These are phyloP conservation scores for Cheirogaleus major DNA, from an alignment of 2,797 vertebrate genomes.

Conservation along the genomic window DNA sequence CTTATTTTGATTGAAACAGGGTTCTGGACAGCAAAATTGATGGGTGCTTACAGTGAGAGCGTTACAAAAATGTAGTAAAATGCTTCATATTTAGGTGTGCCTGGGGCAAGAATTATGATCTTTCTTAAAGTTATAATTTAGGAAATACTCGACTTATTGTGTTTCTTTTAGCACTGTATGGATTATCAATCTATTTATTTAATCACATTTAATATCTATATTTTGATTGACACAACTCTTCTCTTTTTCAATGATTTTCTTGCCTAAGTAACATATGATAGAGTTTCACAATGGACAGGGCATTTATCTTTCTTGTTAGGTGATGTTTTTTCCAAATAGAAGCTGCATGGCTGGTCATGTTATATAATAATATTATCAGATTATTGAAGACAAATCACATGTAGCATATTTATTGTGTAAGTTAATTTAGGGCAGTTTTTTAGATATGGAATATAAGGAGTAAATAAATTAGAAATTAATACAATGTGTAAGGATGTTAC, in stretches of 20 bases:
- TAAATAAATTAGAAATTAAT: slow-evolving; percentile 19
- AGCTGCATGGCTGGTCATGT: background rate
- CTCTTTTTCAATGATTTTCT: slow-evolving; percentile 40
- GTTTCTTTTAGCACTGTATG: background rate
- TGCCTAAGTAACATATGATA: background rate
- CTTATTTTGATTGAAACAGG: slow-evolving; percentile 62
- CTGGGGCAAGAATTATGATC: slow-evolving; percentile 30
- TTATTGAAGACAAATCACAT: background rate
- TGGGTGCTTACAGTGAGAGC: slow-evolving; percentile 13
- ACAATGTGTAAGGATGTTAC: background rate
- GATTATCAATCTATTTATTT: slow-evolving; percentile 44
- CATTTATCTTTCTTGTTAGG: slow-evolving; percentile 52
- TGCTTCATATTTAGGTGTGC: background rate
- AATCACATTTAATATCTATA: slow-evolving; percentile 9
- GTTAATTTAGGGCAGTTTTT: background rate
- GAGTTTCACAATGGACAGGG: slow-evolving; percentile 16
- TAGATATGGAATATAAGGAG: background rate
- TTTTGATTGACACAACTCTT: slow-evolving; percentile 25
- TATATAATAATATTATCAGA: background rate
- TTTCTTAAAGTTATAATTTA: slow-evolving; percentile 49
- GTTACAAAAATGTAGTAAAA: slow-evolving; percentile 28
- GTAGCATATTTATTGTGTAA: background rate
- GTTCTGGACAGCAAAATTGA: slow-evolving; percentile 60
- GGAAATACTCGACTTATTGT: background rate
- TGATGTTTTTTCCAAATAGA: background rate